Evolutionary conservation across 2,113 vertebrate species (phyloP).

Genomic region (Atrichornis clamosus): DNA sequence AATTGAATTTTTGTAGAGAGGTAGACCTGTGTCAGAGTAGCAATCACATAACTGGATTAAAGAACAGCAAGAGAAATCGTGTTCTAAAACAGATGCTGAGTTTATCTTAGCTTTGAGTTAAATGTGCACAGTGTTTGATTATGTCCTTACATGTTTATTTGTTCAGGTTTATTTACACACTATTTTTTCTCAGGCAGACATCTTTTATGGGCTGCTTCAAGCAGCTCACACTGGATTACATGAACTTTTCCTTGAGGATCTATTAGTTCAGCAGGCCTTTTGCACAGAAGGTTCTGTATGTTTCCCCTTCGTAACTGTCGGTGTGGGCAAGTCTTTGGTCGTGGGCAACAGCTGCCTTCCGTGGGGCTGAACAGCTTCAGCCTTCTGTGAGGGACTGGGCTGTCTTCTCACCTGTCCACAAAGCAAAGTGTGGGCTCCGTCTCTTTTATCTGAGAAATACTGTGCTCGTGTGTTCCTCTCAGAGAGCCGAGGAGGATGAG

Average conservation of each 20-base stretch:
- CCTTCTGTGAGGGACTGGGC: not conserved
- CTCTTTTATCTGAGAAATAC: not conserved
- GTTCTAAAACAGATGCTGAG: not conserved
- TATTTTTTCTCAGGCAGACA: not conserved
- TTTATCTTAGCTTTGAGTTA: not conserved
- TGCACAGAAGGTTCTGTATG: not conserved
- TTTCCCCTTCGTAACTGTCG: not conserved
- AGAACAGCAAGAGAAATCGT: not conserved
- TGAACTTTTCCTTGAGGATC: not conserved
- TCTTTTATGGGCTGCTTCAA: not conserved
- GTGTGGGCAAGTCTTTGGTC: not conserved
- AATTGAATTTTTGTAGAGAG: not conserved
- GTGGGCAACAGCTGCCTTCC: not conserved
- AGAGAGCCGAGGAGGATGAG: constrained; percentile 86
- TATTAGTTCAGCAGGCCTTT: not conserved
- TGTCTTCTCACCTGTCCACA: not conserved
- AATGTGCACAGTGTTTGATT: not conserved
- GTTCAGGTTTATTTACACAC: not conserved
- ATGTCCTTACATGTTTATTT: not conserved
- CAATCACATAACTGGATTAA: not conserved
- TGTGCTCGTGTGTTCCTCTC: not conserved
- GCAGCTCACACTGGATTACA: not conserved
- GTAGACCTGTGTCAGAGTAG: not conserved
- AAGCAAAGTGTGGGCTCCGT: not conserved
- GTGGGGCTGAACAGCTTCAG: not conserved